A percentile compares a stretch with the other conserved stretches of the same genome.
These are phyloP conservation scores for Sebastes oblongus DNA, from an alignment of 2,797 vertebrate genomes.

Conservation along the genomic window DNA sequence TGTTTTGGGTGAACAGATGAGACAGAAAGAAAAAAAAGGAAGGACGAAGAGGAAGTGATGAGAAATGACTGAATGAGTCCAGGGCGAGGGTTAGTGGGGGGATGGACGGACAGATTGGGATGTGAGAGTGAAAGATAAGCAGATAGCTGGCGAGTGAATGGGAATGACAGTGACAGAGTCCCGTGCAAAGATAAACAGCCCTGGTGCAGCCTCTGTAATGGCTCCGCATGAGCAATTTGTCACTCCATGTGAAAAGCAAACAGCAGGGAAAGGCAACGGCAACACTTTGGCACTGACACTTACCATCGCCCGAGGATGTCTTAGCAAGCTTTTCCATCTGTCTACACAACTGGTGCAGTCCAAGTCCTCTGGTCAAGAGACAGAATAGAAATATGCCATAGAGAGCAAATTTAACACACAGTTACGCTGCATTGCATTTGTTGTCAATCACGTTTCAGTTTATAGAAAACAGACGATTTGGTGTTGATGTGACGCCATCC, in stretches of 20 bases:
- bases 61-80: conserved; percentile 68
- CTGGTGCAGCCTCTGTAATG: conserved; percentile 58
- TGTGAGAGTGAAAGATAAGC: conserved; percentile 50
- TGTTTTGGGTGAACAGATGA: neutral
- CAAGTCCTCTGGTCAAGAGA: conserved; percentile 17
- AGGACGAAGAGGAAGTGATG: conserved; percentile 19
- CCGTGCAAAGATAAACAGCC: conserved; percentile 65
- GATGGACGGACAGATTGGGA: conserved; percentile 9
- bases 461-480: neutral
- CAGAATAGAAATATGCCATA: neutral
- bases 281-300: conserved; percentile 61
- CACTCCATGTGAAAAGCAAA: conserved; percentile 70
- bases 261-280: conserved; percentile 47
- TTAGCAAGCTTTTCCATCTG: conserved; percentile 44
- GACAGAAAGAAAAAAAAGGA: neutral
- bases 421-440: neutral
- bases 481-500: neutral
- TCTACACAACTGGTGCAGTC: conserved; percentile 24
- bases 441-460: neutral
- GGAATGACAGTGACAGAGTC: conserved; percentile 71
- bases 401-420: neutral
- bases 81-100: conserved; percentile 2
- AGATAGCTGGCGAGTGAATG: conserved; percentile 47
- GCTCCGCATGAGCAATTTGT: conserved; percentile 70
- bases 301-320: conserved; percentile 51